phyloP scores from a whole-genome alignment of 1,140 invertebrate genomes.

The Elysia chlorotica region DNA sequence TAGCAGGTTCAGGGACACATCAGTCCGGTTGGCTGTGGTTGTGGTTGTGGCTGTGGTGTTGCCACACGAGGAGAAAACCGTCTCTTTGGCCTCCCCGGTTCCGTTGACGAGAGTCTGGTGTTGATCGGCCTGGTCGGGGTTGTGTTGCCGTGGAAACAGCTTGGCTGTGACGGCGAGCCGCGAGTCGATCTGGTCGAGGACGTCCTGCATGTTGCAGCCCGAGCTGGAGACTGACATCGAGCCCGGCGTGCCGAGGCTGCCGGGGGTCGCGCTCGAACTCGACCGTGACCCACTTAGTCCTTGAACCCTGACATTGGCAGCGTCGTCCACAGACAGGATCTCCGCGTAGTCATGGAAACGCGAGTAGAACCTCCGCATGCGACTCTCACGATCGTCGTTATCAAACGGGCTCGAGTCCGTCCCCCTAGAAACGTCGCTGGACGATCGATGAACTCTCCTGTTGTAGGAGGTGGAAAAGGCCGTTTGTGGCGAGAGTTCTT shows the following conservation, averaged over 20 bases:
- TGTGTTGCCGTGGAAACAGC: constrained; percentile 15
- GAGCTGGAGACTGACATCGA: constrained; percentile 23
- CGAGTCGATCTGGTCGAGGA: constrained; percentile 27
- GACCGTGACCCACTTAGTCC: too few relatives aligned
- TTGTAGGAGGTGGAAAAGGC: neutral
- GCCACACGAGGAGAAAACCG: neutral
- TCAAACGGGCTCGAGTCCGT: constrained; percentile 11
- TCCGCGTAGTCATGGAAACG: constrained; percentile 53
- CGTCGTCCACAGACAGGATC: constrained; percentile 44
- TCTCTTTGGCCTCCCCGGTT: neutral
- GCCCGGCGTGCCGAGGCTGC: constrained; percentile 7
- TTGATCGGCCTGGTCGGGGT: constrained; percentile 5
- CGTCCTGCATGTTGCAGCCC: constrained; percentile 29
- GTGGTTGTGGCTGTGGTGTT: neutral
- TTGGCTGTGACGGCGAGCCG: constrained; percentile 16
- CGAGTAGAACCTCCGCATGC: constrained; percentile 24
- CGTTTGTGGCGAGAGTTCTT: neutral
- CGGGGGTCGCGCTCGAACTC: neutral
- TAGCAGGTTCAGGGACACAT: too few relatives aligned
- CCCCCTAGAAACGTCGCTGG: neutral
- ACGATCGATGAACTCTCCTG: neutral
- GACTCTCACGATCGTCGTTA: neutral
- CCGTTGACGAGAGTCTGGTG: constrained; percentile 5
- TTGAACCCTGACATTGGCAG: too few relatives aligned
- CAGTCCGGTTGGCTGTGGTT: too few relatives aligned